Percentiles rank a stretch among this genome's conserved stretches.
phyloP scores from a whole-genome alignment of 2,888 invertebrate species.

The Phaedon cochleariae region DNA sequence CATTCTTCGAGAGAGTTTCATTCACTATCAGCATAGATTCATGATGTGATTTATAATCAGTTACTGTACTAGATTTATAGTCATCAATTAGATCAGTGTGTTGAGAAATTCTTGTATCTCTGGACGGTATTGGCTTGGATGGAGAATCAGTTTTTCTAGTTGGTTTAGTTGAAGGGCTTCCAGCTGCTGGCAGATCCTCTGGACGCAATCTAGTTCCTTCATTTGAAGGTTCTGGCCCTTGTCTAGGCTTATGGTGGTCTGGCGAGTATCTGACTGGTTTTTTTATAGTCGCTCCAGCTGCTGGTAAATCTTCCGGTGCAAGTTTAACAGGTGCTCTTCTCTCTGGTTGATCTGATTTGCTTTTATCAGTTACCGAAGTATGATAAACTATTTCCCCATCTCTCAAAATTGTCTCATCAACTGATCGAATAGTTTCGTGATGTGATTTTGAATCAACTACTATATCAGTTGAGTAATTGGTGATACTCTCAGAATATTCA shows the following conservation, averaged over 20 bases:
- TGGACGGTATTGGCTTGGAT: neutral
- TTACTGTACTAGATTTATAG: neutral
- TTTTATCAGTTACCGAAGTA: neutral
- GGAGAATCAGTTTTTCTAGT: neutral
- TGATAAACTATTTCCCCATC: neutral
- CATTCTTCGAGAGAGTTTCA: neutral
- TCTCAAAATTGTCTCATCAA: neutral
- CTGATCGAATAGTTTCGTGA: neutral
- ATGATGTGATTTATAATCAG: neutral
- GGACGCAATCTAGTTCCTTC: neutral
- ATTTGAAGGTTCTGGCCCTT: neutral
- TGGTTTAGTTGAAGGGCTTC: too few relatives aligned
- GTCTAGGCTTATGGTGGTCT: neutral
- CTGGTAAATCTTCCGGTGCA: conserved; percentile 23
- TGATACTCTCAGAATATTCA: neutral
- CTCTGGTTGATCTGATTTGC: neutral
- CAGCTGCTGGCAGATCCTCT: conserved; percentile 15
- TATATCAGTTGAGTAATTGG: neutral
- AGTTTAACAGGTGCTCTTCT: conserved; percentile 20
- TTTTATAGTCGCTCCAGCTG: conserved; percentile 14
- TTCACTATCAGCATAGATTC: neutral
- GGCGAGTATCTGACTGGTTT: neutral
- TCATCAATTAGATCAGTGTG: neutral
- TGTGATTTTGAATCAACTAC: neutral
- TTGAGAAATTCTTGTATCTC: neutral